Evolutionary conservation across 1,140 invertebrate species (phyloP).

Genomic region (Drosophila nebulosa): DNA sequence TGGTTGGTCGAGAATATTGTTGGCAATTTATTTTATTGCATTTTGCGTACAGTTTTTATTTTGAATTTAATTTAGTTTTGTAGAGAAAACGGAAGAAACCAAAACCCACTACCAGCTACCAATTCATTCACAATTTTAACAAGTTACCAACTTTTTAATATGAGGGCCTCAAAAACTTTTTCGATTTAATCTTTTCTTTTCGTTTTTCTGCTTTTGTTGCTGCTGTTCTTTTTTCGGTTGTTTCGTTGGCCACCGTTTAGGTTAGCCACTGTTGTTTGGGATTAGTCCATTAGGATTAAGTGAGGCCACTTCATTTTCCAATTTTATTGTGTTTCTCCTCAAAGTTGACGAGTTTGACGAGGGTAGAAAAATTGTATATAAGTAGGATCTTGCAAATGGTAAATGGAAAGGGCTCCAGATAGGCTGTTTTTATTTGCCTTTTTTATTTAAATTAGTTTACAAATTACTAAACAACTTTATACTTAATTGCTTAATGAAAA

Average conservation of each 20-base stretch:
- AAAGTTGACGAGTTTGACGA: background rate
- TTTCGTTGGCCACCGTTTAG: slow-evolving; percentile 32
- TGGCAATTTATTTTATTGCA: slow-evolving; percentile 78
- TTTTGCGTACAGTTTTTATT: slow-evolving; percentile 61
- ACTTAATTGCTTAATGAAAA: background rate
- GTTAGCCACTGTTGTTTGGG: background rate
- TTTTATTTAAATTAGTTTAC: background rate
- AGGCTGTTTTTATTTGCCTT: background rate
- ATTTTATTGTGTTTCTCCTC: background rate
- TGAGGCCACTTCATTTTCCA: slow-evolving; percentile 29
- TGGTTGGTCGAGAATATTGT: slow-evolving; percentile 59
- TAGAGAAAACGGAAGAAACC: slow-evolving; percentile 6
- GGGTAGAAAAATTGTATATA: background rate
- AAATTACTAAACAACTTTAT: background rate
- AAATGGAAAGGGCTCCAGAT: background rate
- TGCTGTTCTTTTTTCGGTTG: slow-evolving; percentile 26
- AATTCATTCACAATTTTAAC: slow-evolving; percentile 47
- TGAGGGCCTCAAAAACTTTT: slow-evolving; percentile 62
- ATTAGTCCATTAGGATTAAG: slow-evolving; percentile 9
- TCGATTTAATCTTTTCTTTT: slow-evolving; percentile 50
- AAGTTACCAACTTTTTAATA: slow-evolving; percentile 76
- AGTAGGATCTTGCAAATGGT: too few relatives aligned
- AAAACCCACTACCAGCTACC: slow-evolving; percentile 42
- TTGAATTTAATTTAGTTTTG: slow-evolving; percentile 72
- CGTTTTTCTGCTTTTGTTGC: slow-evolving; percentile 22